Base-by-base conservation (phyloP, 2,888 invertebrate species). In the Drosophila anomalata region DNA sequence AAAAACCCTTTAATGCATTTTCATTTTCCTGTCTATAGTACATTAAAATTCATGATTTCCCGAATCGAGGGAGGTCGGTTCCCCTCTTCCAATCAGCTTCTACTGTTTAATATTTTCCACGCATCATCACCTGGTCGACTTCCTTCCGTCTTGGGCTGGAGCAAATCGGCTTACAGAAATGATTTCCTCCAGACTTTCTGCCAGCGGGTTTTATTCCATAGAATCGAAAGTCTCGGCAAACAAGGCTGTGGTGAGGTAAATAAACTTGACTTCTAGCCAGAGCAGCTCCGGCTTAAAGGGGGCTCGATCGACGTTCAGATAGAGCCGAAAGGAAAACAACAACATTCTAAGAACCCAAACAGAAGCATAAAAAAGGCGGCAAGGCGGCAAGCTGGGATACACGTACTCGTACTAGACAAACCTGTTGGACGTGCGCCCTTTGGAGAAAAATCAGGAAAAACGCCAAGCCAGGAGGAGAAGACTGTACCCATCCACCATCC, bases 371-470 rank as follows among this genome's bases (percentile, higher is more conserved):
- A 77, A 74, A 53, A 68, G 65, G 57, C 29, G 75, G 68, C 54
- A 53, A 68, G 65, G 57, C 29, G 75, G 68, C 54, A 54, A 54
- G 50, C 50, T 36, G 11, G 71, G 77, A 79, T 78, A 75, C 79
- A 75, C 58, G 79, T 77, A 76, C 76, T 76, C 46, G 78, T 78
- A 79, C 81, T 81, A 85, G 84, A 84, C 81, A 85, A 85, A 85
- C 84, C 84, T 72, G 84, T 85, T 85, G 84, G 57, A 74, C 62
- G 68, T 63, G 73, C 68, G 73, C 78, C 81, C 67, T 63, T 76
- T 74, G 72, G 67, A 83, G 82, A 85, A 82, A 82, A 83, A 86
- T 83, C 79, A 84, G 82, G 81, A 79, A 87, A 83, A 81, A 75
- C 80, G 59, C 53, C 51, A 41, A 42, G 57, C 14, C 56, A 14